Evolutionary conservation across 2,888 invertebrate species (phyloP), one percentile per base, ranked within the genome.

Genomic region (Acleris literana): DNA sequence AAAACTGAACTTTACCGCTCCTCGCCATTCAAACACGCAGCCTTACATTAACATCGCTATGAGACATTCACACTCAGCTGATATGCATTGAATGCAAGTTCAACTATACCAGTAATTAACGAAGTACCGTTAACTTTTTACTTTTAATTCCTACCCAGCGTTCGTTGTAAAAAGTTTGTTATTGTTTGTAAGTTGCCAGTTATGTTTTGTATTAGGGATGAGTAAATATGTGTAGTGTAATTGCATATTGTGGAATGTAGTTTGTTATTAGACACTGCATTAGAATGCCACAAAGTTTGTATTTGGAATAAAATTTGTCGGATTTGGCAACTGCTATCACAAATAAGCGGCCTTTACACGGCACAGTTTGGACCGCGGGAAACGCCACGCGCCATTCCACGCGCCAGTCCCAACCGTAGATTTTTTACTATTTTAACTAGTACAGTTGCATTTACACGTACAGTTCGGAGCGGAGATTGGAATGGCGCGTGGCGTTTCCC

Each of bases 71-170:
- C 54, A 57, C 63, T 57, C 63, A 57, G 9, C 59, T 65, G 54
- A 55, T 65, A 56, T 60, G 44, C 55, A 65, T 55, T 56, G 51
- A 61, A 65, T 65, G 33, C 13, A 53, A 59, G 65, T 65, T 65
- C 60, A 60, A 60, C 46, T 59, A 43, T 54, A 54, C 54, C 52
- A 9, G 43, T 65, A 60, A 60, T 65, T 61, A 65, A 44, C 39
- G 39, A 43, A 16, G 46, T 25, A 57, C 57, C 55, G 49, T 55
- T 60, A 29, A 20, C 44, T 65, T 64, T 64, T 64, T 64, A 39
- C 48, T 53, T 43, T 52, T 29, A 60, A 55, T 64, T 65, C 65
- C 49, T 43, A 60, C 17, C 22, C 43, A 52, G 51, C 16, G 29
- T 20, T 33, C 43, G 18, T 3, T 43, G 49, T 20, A 65, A 65